These are phyloP conservation scores for Steatocranus sp. DNA, from an alignment of 2,797 vertebrate species.

Conservation along the genomic window DNA sequence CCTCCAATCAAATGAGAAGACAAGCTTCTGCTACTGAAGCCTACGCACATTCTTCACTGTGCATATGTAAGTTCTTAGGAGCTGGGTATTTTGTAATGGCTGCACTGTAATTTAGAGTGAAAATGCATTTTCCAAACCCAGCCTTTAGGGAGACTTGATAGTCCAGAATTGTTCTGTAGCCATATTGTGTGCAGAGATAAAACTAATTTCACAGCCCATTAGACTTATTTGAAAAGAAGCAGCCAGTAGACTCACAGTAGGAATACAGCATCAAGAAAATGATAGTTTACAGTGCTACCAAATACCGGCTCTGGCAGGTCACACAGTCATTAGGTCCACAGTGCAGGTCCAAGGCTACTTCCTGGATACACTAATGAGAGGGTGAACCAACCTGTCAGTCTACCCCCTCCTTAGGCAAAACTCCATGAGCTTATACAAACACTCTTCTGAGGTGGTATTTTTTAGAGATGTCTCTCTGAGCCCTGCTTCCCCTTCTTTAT, in stretches of 20 bases:
- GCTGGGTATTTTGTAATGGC: background rate
- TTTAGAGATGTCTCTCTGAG: background rate
- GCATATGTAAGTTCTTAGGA: background rate
- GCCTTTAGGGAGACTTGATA: conserved; percentile 7
- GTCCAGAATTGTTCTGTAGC: conserved; percentile 24
- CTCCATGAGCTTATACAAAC: conserved; percentile 41
- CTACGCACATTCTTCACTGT: background rate
- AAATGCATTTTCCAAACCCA: conserved; percentile 8
- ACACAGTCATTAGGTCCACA: conserved; percentile 17
- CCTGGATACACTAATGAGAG: conserved; percentile 47
- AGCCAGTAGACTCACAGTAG: conserved; percentile 30
- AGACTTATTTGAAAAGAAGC: conserved; percentile 58
- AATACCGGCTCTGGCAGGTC: conserved; percentile 25
- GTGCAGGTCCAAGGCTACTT: conserved; percentile 34
- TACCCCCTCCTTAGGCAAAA: conserved; percentile 15
- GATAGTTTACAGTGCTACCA: conserved; percentile 26
- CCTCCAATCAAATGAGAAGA: conserved; percentile 3
- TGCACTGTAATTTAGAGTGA: background rate
- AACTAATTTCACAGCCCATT: conserved; percentile 72
- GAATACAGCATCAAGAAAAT: conserved; percentile 27
- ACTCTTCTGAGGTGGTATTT: conserved; percentile 54
- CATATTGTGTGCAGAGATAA: conserved; percentile 51
- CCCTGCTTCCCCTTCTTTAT: background rate
- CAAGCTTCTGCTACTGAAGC: background rate
- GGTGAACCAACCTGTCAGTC: conserved; percentile 29